phyloP scores from a whole-genome alignment of 2,888 invertebrate genomes.

The Notocelia uddmanniana region DNA sequence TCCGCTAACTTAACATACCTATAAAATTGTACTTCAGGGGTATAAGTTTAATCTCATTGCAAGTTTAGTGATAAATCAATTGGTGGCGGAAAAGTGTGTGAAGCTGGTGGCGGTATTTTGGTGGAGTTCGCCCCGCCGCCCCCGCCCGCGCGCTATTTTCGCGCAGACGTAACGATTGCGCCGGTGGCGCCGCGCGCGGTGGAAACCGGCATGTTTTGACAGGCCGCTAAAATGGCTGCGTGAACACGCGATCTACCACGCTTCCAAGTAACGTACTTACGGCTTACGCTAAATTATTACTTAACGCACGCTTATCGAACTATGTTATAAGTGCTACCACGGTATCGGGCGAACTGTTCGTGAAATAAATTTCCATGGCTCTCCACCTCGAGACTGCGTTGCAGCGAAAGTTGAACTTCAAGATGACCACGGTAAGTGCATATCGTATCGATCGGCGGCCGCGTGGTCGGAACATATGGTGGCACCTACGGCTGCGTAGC shows the following conservation, averaged over 20 bases:
- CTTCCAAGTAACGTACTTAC: conserved; percentile 66
- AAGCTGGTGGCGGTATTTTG: conserved; percentile 54
- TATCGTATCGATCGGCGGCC: conserved; percentile 77
- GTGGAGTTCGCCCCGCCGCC: conserved; percentile 54
- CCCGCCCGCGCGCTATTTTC: conserved; percentile 62
- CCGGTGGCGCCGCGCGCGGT: conserved; percentile 72
- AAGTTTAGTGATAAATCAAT: conserved; percentile 81
- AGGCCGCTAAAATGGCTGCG: conserved; percentile 83
- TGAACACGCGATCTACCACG: conserved; percentile 82
- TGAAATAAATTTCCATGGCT: conserved; percentile 69
- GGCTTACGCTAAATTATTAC: conserved; percentile 76
- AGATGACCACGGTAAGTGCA: conserved; percentile 85
- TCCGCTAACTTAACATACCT: conserved; percentile 28
- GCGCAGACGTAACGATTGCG: conserved; percentile 79
- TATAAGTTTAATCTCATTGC: conserved; percentile 78
- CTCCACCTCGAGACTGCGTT: conserved; percentile 82
- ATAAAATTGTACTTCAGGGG: conserved; percentile 52
- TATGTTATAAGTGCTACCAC: conserved; percentile 76
- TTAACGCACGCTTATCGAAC: conserved; percentile 68
- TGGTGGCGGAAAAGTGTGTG: conserved; percentile 66
- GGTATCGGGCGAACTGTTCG: conserved; percentile 60
- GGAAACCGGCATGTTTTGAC: conserved; percentile 72
- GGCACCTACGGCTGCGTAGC: conserved; percentile 69
- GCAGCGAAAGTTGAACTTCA: conserved; percentile 84
- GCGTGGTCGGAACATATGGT: conserved; percentile 82